Evolutionary conservation across 2,888 invertebrate genomes (phyloP).

Genomic region (Yponomeuta plumbellus): DNA sequence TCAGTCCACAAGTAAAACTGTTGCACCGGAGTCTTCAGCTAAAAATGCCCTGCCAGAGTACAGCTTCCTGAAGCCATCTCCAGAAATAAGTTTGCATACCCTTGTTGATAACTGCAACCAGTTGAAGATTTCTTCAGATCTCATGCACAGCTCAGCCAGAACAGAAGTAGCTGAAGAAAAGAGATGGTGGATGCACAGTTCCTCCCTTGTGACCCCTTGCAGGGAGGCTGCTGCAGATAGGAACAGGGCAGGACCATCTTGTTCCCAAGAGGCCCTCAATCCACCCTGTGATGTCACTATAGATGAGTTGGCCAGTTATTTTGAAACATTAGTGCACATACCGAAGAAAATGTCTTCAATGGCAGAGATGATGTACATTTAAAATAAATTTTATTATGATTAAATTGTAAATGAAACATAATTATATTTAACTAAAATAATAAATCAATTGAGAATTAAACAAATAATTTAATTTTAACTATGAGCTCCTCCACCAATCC

Average conservation of each 20-base stretch:
- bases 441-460: background rate
- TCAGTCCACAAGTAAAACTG: conserved; percentile 16
- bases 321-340: conserved; percentile 96
- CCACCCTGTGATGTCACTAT: conserved; percentile 91
- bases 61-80: conserved; percentile 28
- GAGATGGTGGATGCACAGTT: conserved; percentile 54
- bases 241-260: conserved; percentile 64
- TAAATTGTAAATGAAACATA: background rate
- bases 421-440: background rate
- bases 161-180: conserved; percentile 29
- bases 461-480: no score
- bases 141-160: conserved; percentile 27
- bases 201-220: conserved; percentile 30
- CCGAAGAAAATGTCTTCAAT: conserved; percentile 98
- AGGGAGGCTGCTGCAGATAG: conserved; percentile 40
- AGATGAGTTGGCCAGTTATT: conserved; percentile 96
- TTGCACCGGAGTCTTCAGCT: conserved; percentile 21
- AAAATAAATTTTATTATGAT: conserved; percentile 34
- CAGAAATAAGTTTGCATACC: conserved; percentile 48
- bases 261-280: conserved; percentile 87
- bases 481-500: no score
- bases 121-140: conserved; percentile 52
- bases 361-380: conserved; percentile 99
- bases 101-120: conserved; percentile 66
- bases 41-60: conserved; percentile 24